A percentile compares a stretch with the other conserved stretches of the same genome.
Evolutionary conservation across 2,113 vertebrate genomes (phyloP).

Genomic region (Pteruthius melanotis): DNA sequence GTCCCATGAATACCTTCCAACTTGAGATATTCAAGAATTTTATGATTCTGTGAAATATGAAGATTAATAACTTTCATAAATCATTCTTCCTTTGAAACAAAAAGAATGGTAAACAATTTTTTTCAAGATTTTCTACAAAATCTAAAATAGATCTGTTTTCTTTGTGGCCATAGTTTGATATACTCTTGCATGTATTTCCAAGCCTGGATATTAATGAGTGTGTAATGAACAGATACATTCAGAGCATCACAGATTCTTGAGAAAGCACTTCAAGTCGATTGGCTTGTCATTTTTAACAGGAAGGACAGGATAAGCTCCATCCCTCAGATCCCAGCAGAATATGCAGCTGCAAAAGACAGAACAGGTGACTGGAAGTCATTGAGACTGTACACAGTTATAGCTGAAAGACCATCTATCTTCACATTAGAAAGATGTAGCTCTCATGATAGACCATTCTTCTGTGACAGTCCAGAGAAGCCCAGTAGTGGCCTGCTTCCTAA

Average conservation of each 20-base stretch:
- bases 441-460: neutral
- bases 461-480: neutral
- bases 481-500: neutral
- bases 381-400: neutral
- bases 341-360: neutral
- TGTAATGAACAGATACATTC: neutral
- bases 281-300: neutral
- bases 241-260: neutral
- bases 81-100: neutral
- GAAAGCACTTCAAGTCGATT: neutral
- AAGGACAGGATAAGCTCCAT: neutral
- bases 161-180: neutral
- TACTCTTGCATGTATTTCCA: neutral
- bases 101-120: neutral
- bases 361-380: neutral
- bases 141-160: neutral
- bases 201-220: neutral
- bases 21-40: neutral
- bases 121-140: neutral
- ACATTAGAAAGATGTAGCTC: neutral
- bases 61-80: too few species aligned
- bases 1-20: neutral
- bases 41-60: neutral
- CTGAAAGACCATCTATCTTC: conserved; percentile 3
- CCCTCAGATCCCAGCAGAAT: neutral